phyloP scores from a whole-genome alignment of 2,113 vertebrate genomes.

The Campylomormyrus tamandua region DNA sequence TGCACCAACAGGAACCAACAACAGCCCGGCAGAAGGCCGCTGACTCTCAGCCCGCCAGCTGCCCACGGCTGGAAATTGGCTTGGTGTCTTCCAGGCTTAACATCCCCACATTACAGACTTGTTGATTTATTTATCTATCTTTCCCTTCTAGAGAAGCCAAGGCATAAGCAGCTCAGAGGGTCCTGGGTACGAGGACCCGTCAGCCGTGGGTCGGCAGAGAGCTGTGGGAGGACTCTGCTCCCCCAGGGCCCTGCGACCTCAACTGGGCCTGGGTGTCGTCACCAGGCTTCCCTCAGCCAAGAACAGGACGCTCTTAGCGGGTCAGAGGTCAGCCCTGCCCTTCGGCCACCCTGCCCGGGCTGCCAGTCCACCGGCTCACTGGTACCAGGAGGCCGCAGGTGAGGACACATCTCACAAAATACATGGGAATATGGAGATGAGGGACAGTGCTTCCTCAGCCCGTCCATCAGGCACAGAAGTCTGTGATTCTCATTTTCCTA shows the following conservation, averaged over 20 bases:
- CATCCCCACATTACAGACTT: neutral
- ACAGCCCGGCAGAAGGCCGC: neutral
- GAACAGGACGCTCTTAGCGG: slow-evolving; percentile 69
- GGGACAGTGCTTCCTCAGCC: neutral
- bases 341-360: slow-evolving; percentile 62
- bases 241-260: slow-evolving; percentile 80
- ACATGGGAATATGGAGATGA: neutral
- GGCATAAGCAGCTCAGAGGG: slow-evolving; percentile 10
- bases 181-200: slow-evolving; percentile 6
- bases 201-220: slow-evolving; percentile 35
- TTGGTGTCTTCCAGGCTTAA: neutral
- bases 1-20: neutral
- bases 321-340: slow-evolving; percentile 65
- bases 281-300: slow-evolving; percentile 75
- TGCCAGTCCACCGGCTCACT: slow-evolving; percentile 47
- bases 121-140: neutral
- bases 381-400: slow-evolving; percentile 71
- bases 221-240: slow-evolving; percentile 67
- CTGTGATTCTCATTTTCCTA: neutral
- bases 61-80: neutral
- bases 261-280: slow-evolving; percentile 80
- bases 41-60: neutral
- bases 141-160: slow-evolving; percentile 16
- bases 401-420: slow-evolving; percentile 25
- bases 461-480: neutral